Conservation (phyloP, 2,113 vertebrate genomes). For the Hyaena hyaena region DNA sequence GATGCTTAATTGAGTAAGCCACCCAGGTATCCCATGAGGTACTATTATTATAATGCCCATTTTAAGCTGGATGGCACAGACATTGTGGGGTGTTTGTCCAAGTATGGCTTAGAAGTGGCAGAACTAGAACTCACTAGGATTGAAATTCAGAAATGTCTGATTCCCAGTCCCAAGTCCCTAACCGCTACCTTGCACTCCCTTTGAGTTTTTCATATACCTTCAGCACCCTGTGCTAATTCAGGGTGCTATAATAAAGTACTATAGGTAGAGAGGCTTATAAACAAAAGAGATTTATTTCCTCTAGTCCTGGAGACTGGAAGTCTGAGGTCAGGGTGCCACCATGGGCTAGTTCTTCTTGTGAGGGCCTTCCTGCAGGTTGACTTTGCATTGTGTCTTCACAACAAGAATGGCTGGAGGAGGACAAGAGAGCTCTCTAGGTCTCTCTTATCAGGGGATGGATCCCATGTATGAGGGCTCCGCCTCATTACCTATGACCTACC, state of each 20-base stretch:
- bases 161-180: background rate
- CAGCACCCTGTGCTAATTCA: background rate
- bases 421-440: background rate
- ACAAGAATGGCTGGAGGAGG: background rate
- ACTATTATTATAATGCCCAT: background rate
- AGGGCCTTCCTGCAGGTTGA: background rate
- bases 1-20: too few species aligned
- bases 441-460: background rate
- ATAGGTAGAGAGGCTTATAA: background rate
- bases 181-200: too few species aligned
- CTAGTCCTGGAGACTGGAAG: background rate
- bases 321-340: background rate
- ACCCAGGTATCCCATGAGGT: background rate
- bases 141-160: too few species aligned
- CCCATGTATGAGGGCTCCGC: background rate
- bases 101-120: background rate
- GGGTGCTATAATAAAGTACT: background rate
- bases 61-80: background rate
- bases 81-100: background rate
- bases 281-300: background rate
- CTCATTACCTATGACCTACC: background rate
- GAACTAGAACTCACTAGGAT: background rate
- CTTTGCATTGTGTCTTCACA: background rate
- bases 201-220: background rate
- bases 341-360: background rate